Conservation (phyloP, 2,113 vertebrate genomes). For the Malurus alboscapulatus region DNA sequence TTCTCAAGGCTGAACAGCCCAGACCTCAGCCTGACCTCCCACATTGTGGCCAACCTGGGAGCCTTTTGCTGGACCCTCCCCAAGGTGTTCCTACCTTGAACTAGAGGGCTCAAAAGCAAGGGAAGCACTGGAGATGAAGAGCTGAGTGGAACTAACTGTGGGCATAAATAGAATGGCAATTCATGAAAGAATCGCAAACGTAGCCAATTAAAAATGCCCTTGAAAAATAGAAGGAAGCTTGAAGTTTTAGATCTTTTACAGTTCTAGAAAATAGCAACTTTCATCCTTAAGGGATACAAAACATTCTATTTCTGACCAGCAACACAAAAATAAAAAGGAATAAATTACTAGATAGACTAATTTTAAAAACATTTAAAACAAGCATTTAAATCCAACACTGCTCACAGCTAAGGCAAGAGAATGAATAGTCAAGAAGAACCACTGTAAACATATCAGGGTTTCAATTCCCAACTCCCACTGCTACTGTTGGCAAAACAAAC, state of each 20-base stretch:
- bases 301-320: neutral
- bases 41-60: neutral
- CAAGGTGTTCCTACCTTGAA: neutral
- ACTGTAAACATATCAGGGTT: neutral
- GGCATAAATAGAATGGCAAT: neutral
- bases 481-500: neutral
- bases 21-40: neutral
- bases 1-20: neutral
- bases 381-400: neutral
- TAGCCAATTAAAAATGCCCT: rapidly evolving
- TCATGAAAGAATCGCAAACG: neutral
- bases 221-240: neutral
- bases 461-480: neutral
- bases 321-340: neutral
- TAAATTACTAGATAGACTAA: neutral
- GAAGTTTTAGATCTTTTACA: neutral
- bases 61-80: neutral
- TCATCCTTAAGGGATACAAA: neutral
- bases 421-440: neutral
- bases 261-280: neutral
- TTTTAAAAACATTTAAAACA: too few relatives aligned
- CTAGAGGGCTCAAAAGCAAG: neutral
- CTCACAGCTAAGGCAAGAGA: neutral
- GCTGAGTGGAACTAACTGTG: neutral
- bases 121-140: neutral